Conservation (phyloP, 2,888 invertebrate genomes). For the Cephus rjabovi region DNA sequence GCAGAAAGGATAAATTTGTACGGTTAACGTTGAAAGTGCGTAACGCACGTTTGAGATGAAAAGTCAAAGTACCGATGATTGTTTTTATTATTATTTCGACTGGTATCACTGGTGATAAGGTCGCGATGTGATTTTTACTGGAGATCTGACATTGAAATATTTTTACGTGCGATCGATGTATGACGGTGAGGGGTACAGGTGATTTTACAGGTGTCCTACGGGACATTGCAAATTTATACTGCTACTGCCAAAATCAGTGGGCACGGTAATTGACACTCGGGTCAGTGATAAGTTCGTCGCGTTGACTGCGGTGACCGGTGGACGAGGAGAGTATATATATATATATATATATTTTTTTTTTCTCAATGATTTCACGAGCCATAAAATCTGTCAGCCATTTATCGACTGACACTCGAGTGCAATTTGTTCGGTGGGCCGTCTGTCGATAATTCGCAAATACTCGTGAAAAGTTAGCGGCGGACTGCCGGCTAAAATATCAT, state of each 20-base stretch:
- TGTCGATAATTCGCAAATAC: constrained; percentile 54
- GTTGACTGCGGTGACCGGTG: neutral
- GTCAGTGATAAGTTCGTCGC: neutral
- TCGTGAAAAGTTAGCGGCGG: constrained; percentile 24
- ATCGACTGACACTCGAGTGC: constrained; percentile 32
- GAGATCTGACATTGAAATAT: too few relatives aligned
- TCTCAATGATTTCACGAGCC: constrained; percentile 47
- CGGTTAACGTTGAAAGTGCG: too few relatives aligned
- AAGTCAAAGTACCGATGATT: neutral
- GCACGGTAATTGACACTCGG: neutral
- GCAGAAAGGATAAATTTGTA: too few relatives aligned
- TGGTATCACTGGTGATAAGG: neutral
- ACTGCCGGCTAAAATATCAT: neutral
- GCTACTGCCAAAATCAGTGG: neutral
- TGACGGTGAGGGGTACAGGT: too few relatives aligned
- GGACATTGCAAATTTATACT: neutral
- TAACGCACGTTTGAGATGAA: neutral
- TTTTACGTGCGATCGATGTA: neutral
- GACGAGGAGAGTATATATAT: neutral
- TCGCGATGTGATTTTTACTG: neutral
- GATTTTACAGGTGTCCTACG: neutral
- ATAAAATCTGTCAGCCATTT: constrained; percentile 45
- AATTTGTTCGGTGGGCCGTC: constrained; percentile 37
- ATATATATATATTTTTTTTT: constrained; percentile 12
- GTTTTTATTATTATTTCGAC: neutral